Conservation (phyloP, 2,888 invertebrate genomes). For the Pyrrhosoma nymphula region DNA sequence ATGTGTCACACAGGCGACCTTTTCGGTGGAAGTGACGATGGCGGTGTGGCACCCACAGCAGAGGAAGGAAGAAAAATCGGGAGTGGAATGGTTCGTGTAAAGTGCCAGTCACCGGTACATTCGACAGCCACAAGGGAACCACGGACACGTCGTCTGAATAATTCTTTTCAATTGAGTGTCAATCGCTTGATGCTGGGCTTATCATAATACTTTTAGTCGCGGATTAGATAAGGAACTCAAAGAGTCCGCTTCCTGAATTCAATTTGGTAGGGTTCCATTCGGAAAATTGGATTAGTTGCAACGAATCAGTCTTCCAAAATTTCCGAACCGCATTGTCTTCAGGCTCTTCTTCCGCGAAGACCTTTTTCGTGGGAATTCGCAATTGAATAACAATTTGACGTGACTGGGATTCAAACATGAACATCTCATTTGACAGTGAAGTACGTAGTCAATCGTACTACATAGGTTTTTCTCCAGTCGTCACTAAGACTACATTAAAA, state of each 20-base stretch:
- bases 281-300: not conserved
- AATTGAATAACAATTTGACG: too few species aligned
- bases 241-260: not conserved
- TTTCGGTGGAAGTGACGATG: not conserved
- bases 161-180: not conserved
- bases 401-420: too few species aligned
- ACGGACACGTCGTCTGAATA: not conserved
- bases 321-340: too few species aligned
- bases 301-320: not conserved
- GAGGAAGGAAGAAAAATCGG: not conserved
- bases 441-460: too few species aligned
- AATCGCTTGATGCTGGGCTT: not conserved
- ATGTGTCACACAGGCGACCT: not conserved
- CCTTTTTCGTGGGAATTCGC: too few species aligned
- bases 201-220: not conserved
- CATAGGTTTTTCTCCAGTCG: too few species aligned
- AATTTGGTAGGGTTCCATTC: not conserved
- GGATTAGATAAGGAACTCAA: not conserved
- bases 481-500: too few species aligned
- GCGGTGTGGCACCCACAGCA: not conserved
- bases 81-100: not conserved
- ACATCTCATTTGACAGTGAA: too few species aligned
- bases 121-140: not conserved
- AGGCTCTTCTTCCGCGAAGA: too few species aligned
- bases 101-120: not conserved